Evolutionary conservation across 30 jellyfish, hydroid and myxozoan species (phyloP).

Genomic region (Cassiopea andromeda): DNA sequence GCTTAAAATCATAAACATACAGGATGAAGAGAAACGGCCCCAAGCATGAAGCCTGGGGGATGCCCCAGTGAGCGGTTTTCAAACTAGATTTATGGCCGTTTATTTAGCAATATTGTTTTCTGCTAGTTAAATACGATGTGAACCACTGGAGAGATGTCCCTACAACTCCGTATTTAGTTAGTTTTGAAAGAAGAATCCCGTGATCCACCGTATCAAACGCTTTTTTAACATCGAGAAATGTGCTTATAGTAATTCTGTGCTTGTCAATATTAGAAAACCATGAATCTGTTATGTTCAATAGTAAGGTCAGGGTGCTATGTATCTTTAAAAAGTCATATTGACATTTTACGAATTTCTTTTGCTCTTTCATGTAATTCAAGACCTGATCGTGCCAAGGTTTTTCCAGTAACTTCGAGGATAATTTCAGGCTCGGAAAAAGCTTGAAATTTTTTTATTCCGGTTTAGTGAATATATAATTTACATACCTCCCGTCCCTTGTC

Average conservation of each 20-base stretch:
- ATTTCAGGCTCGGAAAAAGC: too few relatives aligned
- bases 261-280: constrained; percentile 15
- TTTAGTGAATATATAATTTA: too few relatives aligned
- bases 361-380: not conserved
- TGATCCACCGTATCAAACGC: constrained; percentile 1
- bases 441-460: too few relatives aligned
- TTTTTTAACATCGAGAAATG: not conserved
- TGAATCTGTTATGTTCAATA: not conserved
- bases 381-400: not conserved
- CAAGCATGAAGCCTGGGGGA: constrained; percentile 21
- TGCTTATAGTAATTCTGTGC: not conserved
- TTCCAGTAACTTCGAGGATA: not conserved
- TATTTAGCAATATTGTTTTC: constrained; percentile 21
- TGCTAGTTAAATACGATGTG: constrained; percentile 37
- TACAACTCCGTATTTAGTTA: constrained; percentile 27
- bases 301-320: constrained; percentile 3
- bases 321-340: constrained; percentile 3
- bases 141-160: constrained; percentile 47
- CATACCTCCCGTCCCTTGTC: constrained; percentile 93
- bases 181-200: constrained; percentile 1
- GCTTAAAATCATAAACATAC: not conserved
- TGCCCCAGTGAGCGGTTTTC: constrained; percentile 11
- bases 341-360: not conserved
- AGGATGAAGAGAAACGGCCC: not conserved
- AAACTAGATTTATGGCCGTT: constrained; percentile 41